These are phyloP conservation scores for Anhinga anhinga DNA, from an alignment of 2,113 vertebrate species.

Conservation along the genomic window DNA sequence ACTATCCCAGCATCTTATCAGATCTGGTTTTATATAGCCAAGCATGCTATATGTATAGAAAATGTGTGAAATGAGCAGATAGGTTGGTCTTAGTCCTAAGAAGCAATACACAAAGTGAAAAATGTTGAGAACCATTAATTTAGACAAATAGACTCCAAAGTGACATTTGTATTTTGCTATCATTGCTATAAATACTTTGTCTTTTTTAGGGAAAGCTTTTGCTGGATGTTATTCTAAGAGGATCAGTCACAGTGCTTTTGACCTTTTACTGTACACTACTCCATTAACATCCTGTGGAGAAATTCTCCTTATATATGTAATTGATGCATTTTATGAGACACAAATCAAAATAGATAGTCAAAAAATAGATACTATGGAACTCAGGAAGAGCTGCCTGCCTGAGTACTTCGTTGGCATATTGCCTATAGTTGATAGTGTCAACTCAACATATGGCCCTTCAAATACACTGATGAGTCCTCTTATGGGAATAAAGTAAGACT, in stretches of 20 bases:
- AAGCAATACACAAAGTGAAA: neutral
- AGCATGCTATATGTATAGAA: neutral
- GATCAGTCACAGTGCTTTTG: slow-evolving; percentile 34
- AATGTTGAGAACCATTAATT: slow-evolving; percentile 1
- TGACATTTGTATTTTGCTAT: slow-evolving; percentile 10
- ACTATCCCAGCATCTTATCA: neutral
- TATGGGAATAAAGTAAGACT: slow-evolving; percentile 28
- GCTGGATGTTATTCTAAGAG: slow-evolving; percentile 7
- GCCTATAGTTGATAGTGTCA: slow-evolving; percentile 47
- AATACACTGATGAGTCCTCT: slow-evolving; percentile 51
- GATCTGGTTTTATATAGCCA: neutral
- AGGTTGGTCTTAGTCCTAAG: neutral
- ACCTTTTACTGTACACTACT: slow-evolving; percentile 42
- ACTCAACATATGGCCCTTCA: slow-evolving; percentile 29
- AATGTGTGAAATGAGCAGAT: neutral
- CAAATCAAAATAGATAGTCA: slow-evolving; percentile 57
- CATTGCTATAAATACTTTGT: neutral
- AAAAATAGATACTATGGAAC: slow-evolving; percentile 30
- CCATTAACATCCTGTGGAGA: slow-evolving; percentile 45
- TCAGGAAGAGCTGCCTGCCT: slow-evolving; percentile 1
- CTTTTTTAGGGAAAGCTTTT: slow-evolving; percentile 52
- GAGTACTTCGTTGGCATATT: slow-evolving; percentile 21
- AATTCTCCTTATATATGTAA: slow-evolving; percentile 21
- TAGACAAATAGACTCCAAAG: slow-evolving; percentile 18
- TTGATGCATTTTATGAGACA: slow-evolving; percentile 53